These are phyloP conservation scores for Bilobella aurantiaca DNA, from an alignment of 1,140 invertebrate species.

Conservation along the genomic window DNA sequence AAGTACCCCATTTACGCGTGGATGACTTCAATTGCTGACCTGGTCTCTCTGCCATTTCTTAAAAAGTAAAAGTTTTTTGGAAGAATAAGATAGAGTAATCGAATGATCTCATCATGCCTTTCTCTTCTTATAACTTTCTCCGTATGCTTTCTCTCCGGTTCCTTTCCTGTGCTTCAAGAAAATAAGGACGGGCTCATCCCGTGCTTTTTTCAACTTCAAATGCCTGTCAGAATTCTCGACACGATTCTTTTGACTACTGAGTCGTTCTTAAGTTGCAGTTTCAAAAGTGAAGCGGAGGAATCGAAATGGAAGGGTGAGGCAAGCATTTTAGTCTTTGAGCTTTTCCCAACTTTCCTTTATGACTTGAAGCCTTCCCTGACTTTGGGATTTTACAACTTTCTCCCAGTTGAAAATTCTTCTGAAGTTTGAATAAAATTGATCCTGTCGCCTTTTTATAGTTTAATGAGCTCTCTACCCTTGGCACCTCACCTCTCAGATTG, in stretches of 20 bases:
- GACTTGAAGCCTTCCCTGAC: no score
- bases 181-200: background rate
- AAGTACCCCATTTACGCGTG: background rate
- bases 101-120: background rate
- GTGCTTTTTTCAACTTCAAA: background rate
- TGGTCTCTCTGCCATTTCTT: background rate
- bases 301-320: background rate
- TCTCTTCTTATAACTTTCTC: background rate
- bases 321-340: background rate
- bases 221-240: background rate
- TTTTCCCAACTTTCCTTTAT: slow-evolving; percentile 2
- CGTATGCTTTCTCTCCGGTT: background rate
- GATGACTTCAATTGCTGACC: background rate
- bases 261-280: slow-evolving; percentile 4
- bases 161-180: background rate
- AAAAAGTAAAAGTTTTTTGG: background rate
- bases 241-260: slow-evolving; percentile 7
- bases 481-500: background rate
- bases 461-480: background rate
- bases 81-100: slow-evolving; percentile 2
- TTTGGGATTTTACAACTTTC: background rate
- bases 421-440: background rate
- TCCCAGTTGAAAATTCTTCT: background rate
- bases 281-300: background rate
- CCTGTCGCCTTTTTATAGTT: slow-evolving; percentile 3